Percentiles rank a stretch among this genome's conserved stretches.
phyloP scores from a whole-genome alignment of 2,888 invertebrate genomes.

The Agonum fuliginosum region DNA sequence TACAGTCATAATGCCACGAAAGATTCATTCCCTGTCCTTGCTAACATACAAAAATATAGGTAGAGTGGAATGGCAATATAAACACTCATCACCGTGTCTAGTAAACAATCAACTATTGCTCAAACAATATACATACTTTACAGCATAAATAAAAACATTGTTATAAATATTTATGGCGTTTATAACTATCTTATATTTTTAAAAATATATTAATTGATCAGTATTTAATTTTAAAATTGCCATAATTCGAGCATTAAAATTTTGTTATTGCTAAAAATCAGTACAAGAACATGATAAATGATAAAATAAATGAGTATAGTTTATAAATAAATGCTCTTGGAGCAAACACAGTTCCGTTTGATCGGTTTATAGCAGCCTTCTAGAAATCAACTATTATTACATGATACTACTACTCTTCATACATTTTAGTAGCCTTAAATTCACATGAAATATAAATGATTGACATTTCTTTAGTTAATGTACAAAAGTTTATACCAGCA shows the following conservation, averaged over 20 bases:
- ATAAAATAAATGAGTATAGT: slow-evolving; percentile 11
- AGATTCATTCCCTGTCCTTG: slow-evolving; percentile 12
- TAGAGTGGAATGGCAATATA: slow-evolving; percentile 34
- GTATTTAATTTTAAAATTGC: slow-evolving; percentile 23
- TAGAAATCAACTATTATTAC: slow-evolving; percentile 19
- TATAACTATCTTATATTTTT: neutral
- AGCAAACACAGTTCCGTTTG: slow-evolving; percentile 3
- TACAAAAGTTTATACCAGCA: slow-evolving; percentile 53
- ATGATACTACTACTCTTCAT: slow-evolving; percentile 28
- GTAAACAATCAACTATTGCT: neutral
- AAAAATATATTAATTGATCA: slow-evolving; percentile 23
- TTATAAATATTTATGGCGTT: slow-evolving; percentile 16
- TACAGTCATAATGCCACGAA: slow-evolving; percentile 25
- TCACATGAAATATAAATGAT: slow-evolving; percentile 53
- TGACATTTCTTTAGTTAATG: slow-evolving; percentile 50
- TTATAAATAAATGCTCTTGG: slow-evolving; percentile 3
- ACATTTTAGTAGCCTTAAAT: slow-evolving; percentile 48
- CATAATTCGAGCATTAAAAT: slow-evolving; percentile 6
- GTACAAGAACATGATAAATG: slow-evolving; percentile 13
- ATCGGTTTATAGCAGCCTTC: slow-evolving; percentile 19
- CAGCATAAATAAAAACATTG: slow-evolving; percentile 8
- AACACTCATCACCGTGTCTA: slow-evolving; percentile 10
- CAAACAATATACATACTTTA: slow-evolving; percentile 5
- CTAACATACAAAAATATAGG: slow-evolving; percentile 9
- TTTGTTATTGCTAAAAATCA: slow-evolving; percentile 32